These are phyloP conservation scores for Garra rufa DNA, from an alignment of 2,113 vertebrate species.

Conservation along the genomic window DNA sequence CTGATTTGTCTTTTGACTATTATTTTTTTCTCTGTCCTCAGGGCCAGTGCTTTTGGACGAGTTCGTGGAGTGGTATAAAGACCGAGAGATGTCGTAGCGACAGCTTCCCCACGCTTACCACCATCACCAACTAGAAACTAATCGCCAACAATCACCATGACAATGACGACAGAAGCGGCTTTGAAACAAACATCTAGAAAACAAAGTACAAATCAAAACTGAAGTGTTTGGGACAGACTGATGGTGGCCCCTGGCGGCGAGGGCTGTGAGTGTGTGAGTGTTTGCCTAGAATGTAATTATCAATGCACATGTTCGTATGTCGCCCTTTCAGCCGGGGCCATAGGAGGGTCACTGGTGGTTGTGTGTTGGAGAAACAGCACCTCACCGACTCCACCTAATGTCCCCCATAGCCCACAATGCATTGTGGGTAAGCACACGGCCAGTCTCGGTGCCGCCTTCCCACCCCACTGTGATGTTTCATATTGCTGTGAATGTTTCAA, in stretches of 20 bases:
- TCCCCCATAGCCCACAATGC: slow-evolving; percentile 83
- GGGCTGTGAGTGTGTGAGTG: slow-evolving; percentile 14
- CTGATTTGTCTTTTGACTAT: slow-evolving; percentile 45
- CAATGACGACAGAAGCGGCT: slow-evolving; percentile 73
- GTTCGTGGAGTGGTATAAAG: slow-evolving; percentile 99
- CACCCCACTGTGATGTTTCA: slow-evolving; percentile 90
- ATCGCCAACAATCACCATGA: slow-evolving; percentile 56
- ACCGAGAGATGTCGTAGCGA: slow-evolving; percentile 94
- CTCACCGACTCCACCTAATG: slow-evolving; percentile 79
- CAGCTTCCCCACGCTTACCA: slow-evolving; percentile 35
- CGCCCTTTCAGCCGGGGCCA: slow-evolving; percentile 80
- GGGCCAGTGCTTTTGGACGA: slow-evolving; percentile 99
- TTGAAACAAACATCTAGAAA: slow-evolving; percentile 65
- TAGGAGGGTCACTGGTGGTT: slow-evolving; percentile 75
- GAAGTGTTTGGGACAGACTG: slow-evolving; percentile 61
- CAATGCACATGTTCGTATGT: slow-evolving; percentile 80
- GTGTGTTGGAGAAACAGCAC: slow-evolving; percentile 60
- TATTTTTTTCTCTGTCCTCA: slow-evolving; percentile 60
- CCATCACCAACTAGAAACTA: slow-evolving; percentile 52
- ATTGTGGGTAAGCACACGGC: slow-evolving; percentile 86
- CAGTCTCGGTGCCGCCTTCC: slow-evolving; percentile 80
- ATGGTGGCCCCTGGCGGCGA: slow-evolving; percentile 63
- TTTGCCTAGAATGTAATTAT: slow-evolving; percentile 73
- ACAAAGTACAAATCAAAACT: slow-evolving; percentile 68
- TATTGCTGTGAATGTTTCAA: slow-evolving; percentile 92